These are phyloP conservation scores for Forbesichthys papilliferus DNA, from an alignment of 2,113 vertebrate species.

Conservation along the genomic window DNA sequence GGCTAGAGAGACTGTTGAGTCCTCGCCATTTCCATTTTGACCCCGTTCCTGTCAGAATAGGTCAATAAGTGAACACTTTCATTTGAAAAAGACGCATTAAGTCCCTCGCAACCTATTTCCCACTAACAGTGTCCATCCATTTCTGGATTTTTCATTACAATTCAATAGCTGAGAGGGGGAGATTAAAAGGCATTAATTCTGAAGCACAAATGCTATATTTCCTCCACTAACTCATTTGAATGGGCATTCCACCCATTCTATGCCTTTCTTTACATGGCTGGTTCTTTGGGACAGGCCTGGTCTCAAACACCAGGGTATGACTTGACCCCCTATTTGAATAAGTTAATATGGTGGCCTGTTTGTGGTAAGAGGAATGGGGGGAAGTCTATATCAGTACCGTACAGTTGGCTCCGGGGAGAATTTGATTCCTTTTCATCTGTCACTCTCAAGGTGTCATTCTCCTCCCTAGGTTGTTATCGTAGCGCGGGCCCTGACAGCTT, in stretches of 20 bases:
- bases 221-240: neutral
- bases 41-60: slow-evolving; percentile 75
- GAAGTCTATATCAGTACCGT: slow-evolving; percentile 85
- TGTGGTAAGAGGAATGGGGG: slow-evolving; percentile 69
- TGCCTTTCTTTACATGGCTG: slow-evolving; percentile 63
- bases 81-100: slow-evolving; percentile 67
- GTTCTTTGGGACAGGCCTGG: slow-evolving; percentile 78
- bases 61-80: slow-evolving; percentile 71
- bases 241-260: neutral
- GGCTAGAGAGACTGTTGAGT: slow-evolving; percentile 28
- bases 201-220: slow-evolving; percentile 82
- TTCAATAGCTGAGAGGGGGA: slow-evolving; percentile 76
- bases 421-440: slow-evolving; percentile 86
- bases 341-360: slow-evolving; percentile 85
- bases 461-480: slow-evolving; percentile 86
- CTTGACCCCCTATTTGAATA: slow-evolving; percentile 90
- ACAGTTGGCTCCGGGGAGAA: slow-evolving; percentile 85
- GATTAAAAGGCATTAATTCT: slow-evolving; percentile 90
- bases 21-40: slow-evolving; percentile 72
- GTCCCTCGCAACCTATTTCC: slow-evolving; percentile 28
- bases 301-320: slow-evolving; percentile 73
- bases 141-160: slow-evolving; percentile 76
- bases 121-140: neutral
- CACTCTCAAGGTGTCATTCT: slow-evolving; percentile 87
- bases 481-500: slow-evolving; percentile 83